Base-by-base conservation (phyloP, 2,797 vertebrate genomes). In the Hemitrygon akajei region DNA sequence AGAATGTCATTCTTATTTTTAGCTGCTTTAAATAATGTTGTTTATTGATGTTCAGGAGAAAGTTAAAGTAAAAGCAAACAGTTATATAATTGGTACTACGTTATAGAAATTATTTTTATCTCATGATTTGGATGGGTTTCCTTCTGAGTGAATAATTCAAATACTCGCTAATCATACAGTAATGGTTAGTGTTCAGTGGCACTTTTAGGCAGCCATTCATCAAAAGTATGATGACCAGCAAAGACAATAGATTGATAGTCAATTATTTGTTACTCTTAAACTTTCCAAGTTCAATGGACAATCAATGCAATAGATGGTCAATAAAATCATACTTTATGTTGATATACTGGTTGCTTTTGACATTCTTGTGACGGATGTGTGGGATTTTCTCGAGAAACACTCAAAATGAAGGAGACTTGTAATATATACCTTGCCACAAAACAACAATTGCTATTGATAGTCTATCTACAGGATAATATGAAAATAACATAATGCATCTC, bases 351-450 rank as follows among this genome's bases (percentile, higher is more conserved):
- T 47, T 0, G 6, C 10, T 40, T 0, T 69, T 37, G 37, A 11
- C 69, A 92, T 92, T 71, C 6, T 1, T 75, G 47, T 11, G 7
- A 37, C n/a, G 40, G 71, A 30, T 93, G 22, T 40, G 56, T 93
- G 14, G 22, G 69, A 93, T 93, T 34, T 93, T 25, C 10, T 22
- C 37, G 75, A 56, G 71, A 76, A 93, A 30, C 37, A 27, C 40
- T 75, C 69, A 75, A 75, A 92, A n/a, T 93, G 71, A 93, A 22
- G n/a, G 37, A 16, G 25, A 30, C 27, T 47, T n/a, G 37, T 27
- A 93, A 75, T 71, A 91, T 76, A 75, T 71, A 91, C n/a, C 40
- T 76, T 56, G 77, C 77, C 34, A 30, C 22, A 27, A 86, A 86
- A 71, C 30, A 30, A 56, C 71, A 93, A 93, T 75, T 34, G 73